A percentile compares a stretch with the other conserved stretches of the same genome.
These are phyloP conservation scores for Euwallacea similis DNA, from an alignment of 1,140 invertebrate genomes.

Conservation along the genomic window DNA sequence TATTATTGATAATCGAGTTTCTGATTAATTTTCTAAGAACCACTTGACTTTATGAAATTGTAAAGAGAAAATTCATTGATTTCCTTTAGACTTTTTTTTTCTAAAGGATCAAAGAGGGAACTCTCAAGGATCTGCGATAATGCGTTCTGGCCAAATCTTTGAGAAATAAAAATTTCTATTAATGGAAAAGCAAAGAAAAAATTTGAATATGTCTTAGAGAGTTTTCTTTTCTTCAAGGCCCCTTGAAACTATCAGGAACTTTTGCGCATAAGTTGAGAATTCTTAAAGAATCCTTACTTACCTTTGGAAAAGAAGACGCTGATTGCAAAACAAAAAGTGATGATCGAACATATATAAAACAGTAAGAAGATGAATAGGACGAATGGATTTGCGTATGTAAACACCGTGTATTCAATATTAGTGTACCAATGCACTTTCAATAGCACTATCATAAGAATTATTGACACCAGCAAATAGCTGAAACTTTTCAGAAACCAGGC, in stretches of 20 bases:
- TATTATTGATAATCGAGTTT: no score
- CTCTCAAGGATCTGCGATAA: no score
- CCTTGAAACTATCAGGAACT: no score
- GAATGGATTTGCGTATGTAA: constrained; percentile 43
- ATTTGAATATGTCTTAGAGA: not conserved
- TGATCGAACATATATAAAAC: constrained; percentile 61
- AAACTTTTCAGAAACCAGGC: constrained; percentile 83
- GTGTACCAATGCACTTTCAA: constrained; percentile 46
- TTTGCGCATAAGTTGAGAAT: no score
- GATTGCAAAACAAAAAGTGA: constrained; percentile 69
- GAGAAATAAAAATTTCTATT: no score
- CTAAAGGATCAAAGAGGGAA: no score
- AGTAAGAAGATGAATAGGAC: constrained; percentile 57
- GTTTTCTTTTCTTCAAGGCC: no score
- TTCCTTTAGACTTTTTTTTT: no score
- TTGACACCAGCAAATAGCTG: constrained; percentile 67
- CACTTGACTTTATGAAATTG: no score
- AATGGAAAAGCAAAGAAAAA: not conserved
- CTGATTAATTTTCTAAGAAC: no score
- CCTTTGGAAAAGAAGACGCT: constrained; percentile 71
- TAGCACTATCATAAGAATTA: constrained; percentile 58
- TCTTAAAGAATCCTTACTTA: constrained; percentile 42
- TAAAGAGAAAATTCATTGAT: no score
- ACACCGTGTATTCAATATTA: constrained; percentile 43
- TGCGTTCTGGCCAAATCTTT: no score